Percentiles rank a stretch among this genome's conserved stretches.
These are phyloP conservation scores for Chaetoderma sp. DNA, from an alignment of 2,888 invertebrate species.

Conservation along the genomic window DNA sequence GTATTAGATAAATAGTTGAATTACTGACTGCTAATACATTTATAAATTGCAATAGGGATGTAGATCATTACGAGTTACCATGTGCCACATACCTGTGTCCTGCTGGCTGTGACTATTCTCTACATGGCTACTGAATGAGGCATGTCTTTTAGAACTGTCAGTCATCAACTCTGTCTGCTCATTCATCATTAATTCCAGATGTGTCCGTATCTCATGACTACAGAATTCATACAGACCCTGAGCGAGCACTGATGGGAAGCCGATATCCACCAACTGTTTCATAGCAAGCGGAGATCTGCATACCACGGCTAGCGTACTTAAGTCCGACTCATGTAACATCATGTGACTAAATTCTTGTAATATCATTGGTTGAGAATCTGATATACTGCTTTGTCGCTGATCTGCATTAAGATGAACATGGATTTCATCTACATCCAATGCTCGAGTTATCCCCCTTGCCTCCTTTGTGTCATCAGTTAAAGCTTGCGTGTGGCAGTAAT, in stretches of 20 bases:
- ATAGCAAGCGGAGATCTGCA: constrained; percentile 85
- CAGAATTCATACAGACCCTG: constrained; percentile 66
- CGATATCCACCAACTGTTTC: constrained; percentile 81
- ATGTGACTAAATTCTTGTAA: constrained; percentile 56
- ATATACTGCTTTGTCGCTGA: constrained; percentile 5
- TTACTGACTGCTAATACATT: no score
- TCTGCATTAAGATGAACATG: no score
- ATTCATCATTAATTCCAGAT: no score
- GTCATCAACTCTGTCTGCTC: constrained; percentile 46
- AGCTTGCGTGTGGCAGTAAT: constrained; percentile 38
- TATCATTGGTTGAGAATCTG: constrained; percentile 33
- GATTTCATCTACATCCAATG: not conserved
- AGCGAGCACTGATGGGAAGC: constrained; percentile 72
- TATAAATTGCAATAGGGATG: no score
- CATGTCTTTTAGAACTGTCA: no score
- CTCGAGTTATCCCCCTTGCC: constrained; percentile 41
- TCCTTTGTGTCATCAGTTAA: constrained; percentile 71
- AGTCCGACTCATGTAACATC: constrained; percentile 71
- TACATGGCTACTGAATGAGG: no score
- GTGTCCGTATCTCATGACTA: constrained; percentile 53
- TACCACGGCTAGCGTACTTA: constrained; percentile 83
- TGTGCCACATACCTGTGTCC: no score
- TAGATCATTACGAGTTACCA: no score
- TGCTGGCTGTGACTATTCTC: no score
- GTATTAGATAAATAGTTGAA: no score